Conservation (phyloP, 2,888 invertebrate genomes). For the Acheta domesticus region DNA sequence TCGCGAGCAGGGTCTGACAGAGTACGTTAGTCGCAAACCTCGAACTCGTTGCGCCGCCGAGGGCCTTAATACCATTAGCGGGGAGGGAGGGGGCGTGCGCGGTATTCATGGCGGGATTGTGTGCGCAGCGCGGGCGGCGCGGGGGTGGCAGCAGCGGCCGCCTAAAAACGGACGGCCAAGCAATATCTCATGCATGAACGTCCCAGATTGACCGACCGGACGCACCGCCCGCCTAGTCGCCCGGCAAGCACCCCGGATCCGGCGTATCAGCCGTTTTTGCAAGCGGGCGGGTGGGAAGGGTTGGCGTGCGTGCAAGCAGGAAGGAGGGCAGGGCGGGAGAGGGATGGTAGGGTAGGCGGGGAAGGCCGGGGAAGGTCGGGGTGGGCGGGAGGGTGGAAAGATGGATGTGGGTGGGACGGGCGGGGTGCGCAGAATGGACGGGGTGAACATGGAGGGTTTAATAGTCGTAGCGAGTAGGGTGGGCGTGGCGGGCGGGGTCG, state of each 20-base stretch:
- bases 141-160: neutral
- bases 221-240: neutral
- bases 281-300: neutral
- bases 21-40: no score
- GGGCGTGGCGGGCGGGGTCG: no score
- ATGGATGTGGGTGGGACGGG: no score
- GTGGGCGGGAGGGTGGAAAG: neutral
- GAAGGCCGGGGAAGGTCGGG: neutral
- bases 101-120: neutral
- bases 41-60: no score
- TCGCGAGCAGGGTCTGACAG: no score
- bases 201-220: neutral
- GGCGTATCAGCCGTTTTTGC: slow-evolving; percentile 1
- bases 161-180: neutral
- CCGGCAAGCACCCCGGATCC: neutral
- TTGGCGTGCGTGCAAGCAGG: neutral
- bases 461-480: no score
- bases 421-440: no score
- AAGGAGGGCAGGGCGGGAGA: neutral
- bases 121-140: neutral
- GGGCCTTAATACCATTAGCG: no score
- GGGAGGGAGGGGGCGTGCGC: no score
- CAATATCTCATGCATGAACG: slow-evolving; percentile 18
- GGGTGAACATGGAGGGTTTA: no score
- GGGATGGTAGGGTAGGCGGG: neutral